Conservation (phyloP, 2,797 vertebrate genomes). For the Danio aesculapii region DNA sequence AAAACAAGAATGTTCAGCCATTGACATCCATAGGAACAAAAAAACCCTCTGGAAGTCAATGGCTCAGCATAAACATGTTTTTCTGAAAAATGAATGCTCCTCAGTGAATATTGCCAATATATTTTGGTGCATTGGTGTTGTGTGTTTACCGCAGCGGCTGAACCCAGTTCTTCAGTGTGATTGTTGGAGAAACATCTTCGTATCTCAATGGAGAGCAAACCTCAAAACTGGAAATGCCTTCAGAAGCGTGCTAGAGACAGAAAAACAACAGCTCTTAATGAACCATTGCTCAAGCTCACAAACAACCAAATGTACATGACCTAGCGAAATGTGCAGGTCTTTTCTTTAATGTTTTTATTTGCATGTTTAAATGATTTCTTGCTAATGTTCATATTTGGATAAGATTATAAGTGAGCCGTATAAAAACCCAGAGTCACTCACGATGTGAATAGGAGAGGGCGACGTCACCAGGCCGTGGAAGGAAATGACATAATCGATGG, state of each 20-base stretch:
- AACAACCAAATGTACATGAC: too few species aligned
- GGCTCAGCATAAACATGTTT: too few species aligned
- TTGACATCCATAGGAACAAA: too few species aligned
- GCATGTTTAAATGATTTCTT: too few species aligned
- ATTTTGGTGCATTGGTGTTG: too few species aligned
- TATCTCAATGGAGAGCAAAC: slow-evolving; percentile 91
- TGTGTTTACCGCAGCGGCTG: slow-evolving; percentile 90
- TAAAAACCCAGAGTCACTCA: slow-evolving; percentile 75
- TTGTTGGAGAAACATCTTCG: slow-evolving; percentile 92
- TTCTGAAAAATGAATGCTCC: too few species aligned
- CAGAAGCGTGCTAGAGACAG: slow-evolving; percentile 88
- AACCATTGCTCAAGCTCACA: neutral
- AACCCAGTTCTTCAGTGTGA: slow-evolving; percentile 97
- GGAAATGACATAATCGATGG: slow-evolving; percentile 91
- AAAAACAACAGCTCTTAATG: neutral
- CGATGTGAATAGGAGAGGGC: slow-evolving; percentile 91
- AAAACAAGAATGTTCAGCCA: too few species aligned
- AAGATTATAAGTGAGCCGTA: too few species aligned
- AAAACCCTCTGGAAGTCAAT: too few species aligned
- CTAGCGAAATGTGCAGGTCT: neutral
- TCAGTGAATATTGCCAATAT: neutral
- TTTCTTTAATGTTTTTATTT: neutral
- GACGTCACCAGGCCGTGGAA: slow-evolving; percentile 91
- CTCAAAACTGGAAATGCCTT: slow-evolving; percentile 93
- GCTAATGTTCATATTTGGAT: too few species aligned